These are phyloP conservation scores for Macrosoma leucophasiata DNA, from an alignment of 2,888 invertebrate species.

Conservation along the genomic window DNA sequence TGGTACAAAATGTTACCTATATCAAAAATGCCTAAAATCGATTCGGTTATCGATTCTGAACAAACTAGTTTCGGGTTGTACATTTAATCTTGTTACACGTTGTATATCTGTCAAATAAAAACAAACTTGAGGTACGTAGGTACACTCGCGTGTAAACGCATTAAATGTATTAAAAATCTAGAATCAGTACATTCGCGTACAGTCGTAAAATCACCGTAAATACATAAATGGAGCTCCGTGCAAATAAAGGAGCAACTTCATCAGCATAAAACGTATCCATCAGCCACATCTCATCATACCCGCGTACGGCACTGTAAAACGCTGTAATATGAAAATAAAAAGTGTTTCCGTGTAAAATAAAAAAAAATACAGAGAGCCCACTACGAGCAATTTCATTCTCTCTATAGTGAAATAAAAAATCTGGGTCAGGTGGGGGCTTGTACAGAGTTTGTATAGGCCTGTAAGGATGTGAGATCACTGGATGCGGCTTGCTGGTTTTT, in stretches of 20 bases:
- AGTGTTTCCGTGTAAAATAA: constrained; percentile 44
- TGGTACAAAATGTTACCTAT: too few relatives aligned
- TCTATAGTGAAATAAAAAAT: constrained; percentile 66
- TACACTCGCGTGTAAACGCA: too few relatives aligned
- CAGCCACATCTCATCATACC: constrained; percentile 27
- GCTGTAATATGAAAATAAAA: constrained; percentile 51
- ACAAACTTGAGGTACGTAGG: too few relatives aligned
- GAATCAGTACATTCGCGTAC: too few relatives aligned
- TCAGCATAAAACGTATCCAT: constrained; percentile 30
- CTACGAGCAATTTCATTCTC: constrained; percentile 68
- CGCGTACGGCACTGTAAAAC: constrained; percentile 22
- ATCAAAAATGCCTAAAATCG: too few relatives aligned
- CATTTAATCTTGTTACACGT: too few relatives aligned
- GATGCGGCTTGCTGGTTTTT: background rate
- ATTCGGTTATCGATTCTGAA: too few relatives aligned
- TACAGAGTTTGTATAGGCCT: constrained; percentile 4
- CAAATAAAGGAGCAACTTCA: constrained; percentile 29
- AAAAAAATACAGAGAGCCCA: constrained; percentile 39
- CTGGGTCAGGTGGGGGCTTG: constrained; percentile 55
- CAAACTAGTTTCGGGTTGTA: too few relatives aligned
- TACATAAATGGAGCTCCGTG: too few relatives aligned
- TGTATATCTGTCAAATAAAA: too few relatives aligned
- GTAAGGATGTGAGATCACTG: constrained; percentile 4
- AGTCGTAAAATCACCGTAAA: too few relatives aligned
- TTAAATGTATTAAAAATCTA: too few relatives aligned